These are phyloP conservation scores for Drosophila ironensis DNA, from an alignment of 1,140 invertebrate genomes.

Conservation along the genomic window DNA sequence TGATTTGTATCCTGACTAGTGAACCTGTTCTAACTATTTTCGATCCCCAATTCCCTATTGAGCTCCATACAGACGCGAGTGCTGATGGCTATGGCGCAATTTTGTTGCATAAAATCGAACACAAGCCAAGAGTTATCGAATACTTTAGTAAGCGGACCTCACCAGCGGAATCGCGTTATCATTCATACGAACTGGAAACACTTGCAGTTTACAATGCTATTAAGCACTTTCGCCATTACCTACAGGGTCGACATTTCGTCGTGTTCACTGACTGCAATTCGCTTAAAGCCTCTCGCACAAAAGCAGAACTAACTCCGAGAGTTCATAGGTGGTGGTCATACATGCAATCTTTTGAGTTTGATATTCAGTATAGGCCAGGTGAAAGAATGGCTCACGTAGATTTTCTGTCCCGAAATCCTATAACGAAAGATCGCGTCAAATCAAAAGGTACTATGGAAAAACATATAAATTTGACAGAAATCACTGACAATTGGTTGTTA, in stretches of 20 bases:
- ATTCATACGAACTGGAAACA: background rate
- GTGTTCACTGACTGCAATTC: background rate
- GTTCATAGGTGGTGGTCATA: background rate
- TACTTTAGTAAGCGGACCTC: background rate
- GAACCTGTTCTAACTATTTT: constrained; percentile 18
- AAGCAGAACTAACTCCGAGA: background rate
- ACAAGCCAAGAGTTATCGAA: background rate
- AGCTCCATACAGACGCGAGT: constrained; percentile 11
- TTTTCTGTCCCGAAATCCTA: background rate
- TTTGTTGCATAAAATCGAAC: constrained; percentile 3
- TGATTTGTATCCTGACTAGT: constrained; percentile 7
- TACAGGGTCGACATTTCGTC: background rate
- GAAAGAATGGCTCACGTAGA: too few species aligned
- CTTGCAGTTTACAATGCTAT: background rate
- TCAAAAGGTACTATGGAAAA: background rate
- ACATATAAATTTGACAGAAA: background rate
- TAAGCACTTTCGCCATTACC: background rate
- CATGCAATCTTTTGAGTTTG: background rate
- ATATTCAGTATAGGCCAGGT: background rate
- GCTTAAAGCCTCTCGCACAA: background rate
- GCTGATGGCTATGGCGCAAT: background rate
- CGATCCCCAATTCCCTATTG: constrained; percentile 1
- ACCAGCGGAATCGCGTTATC: background rate
- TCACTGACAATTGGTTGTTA: background rate
- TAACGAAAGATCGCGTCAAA: background rate